Evolutionary conservation across 1,140 invertebrate species (phyloP).

Genomic region (Trichonephila inaurata): DNA sequence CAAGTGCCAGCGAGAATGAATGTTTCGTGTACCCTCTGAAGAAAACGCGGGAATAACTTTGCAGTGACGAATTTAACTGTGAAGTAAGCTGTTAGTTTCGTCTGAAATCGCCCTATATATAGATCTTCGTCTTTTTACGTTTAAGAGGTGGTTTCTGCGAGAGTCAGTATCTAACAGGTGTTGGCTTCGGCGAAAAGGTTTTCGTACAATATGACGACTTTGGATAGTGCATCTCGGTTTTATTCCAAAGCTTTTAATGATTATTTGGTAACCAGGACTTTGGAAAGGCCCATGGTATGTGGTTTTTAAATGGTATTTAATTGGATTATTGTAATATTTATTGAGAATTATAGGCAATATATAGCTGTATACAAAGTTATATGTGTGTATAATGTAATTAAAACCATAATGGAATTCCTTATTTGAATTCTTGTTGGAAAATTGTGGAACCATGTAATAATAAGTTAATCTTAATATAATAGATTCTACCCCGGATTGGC

Average conservation of each 20-base stretch:
- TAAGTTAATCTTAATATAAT: too few relatives aligned
- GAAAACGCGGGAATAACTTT: constrained; percentile 28
- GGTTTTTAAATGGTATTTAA: background rate
- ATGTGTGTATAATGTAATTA: too few relatives aligned
- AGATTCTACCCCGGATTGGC: too few relatives aligned
- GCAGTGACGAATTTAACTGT: constrained; percentile 26
- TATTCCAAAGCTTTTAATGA: constrained; percentile 45
- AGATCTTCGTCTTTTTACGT: background rate
- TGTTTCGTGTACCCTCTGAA: background rate
- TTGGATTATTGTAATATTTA: too few relatives aligned
- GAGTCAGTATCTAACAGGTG: background rate
- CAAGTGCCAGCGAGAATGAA: background rate
- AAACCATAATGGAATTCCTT: too few relatives aligned
- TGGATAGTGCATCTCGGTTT: constrained; percentile 35
- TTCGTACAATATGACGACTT: background rate
- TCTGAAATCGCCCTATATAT: constrained; percentile 19
- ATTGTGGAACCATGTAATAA: too few relatives aligned
- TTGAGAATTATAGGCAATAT: too few relatives aligned
- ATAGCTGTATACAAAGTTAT: too few relatives aligned
- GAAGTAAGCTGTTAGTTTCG: background rate
- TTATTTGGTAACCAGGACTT: constrained; percentile 19
- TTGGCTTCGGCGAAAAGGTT: background rate
- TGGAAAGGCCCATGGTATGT: constrained; percentile 41
- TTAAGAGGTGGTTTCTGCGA: background rate
- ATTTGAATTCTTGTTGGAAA: too few relatives aligned